Evolutionary conservation across 2,888 invertebrate species (phyloP), one percentile per base, ranked within the genome.

Genomic region (Oligia strigilis): DNA sequence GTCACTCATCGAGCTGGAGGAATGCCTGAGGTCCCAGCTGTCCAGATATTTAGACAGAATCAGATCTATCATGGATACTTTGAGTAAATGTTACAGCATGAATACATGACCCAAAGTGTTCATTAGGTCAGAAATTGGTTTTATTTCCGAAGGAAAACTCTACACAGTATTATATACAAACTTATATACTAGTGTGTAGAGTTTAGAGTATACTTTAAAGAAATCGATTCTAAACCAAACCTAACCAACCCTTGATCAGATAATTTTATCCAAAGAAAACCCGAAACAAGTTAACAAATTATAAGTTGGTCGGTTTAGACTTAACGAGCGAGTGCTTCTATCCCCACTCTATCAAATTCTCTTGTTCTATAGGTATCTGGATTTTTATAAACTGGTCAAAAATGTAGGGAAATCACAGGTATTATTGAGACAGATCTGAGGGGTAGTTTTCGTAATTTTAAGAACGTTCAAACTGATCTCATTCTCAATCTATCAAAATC

Each of bases 81-180:
- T 95, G 19, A 87, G 90, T 43, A 92, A 86, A 75, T 96, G 95
- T 85, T 95, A 95, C 76, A 83, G 52, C 62, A 79, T 87, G 5
- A 81, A 70, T 40, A 76, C 66, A 19, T 87, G 70, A 85, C 6
- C 9, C 3, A 4, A 9, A 17, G n/a, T 23, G 13, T 52, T 69
- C 0, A 13, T 2, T 14, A 29, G 23, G 17, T 14, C 9, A 40
- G 6, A 46, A 62, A 36, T 14, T 17, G 5, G 43, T 77, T 77
- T 77, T 46, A 66, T 43, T 75, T 75, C 2, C 29, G 46, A 46
- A 65, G 1, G 14, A 17, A 17, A 23, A n/a, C 17, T 76, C 11
- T 58, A 3, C 52, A 52, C 19, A 52, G 6, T 49, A 49, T 13
- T 52, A 52, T 52, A 52, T 52, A 52, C 6, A 52, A 19, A 52